phyloP scores from a whole-genome alignment of 2,797 vertebrate genomes.

The Acrossocheilus wenchowensis region DNA sequence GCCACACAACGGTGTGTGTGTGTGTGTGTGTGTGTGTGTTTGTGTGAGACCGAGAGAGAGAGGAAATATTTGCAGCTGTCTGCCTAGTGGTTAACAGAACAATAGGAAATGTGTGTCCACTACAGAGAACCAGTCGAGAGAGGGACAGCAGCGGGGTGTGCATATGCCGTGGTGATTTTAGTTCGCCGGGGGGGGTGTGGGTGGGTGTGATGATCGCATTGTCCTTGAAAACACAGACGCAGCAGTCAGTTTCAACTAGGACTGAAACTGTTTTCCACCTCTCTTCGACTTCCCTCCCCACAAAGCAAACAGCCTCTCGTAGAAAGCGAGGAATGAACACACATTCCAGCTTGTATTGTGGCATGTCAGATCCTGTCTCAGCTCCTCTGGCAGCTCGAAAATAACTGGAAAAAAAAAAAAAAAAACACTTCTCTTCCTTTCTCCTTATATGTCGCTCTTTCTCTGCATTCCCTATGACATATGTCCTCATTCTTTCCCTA shows the following conservation, averaged over 20 bases:
- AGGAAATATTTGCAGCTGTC: conserved; percentile 64
- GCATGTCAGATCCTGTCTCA: conserved; percentile 79
- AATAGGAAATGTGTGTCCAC: conserved; percentile 57
- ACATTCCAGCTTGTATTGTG: conserved; percentile 75
- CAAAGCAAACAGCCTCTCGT: conserved; percentile 50
- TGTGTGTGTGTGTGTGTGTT: neutral
- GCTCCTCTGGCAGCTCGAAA: conserved; percentile 58
- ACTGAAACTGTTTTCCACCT: conserved; percentile 62
- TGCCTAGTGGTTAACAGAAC: conserved; percentile 53
- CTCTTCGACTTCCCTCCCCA: conserved; percentile 51
- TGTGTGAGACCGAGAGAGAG: neutral
- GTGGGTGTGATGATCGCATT: conserved; percentile 33
- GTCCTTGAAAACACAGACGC: conserved; percentile 61
- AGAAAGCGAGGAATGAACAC: conserved; percentile 55
- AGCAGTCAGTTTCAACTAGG: conserved; percentile 53
- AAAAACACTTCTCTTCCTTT: conserved; percentile 50
- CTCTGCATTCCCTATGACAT: conserved; percentile 55
- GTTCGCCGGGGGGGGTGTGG: neutral
- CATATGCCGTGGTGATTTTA: conserved; percentile 25
- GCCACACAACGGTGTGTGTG: neutral
- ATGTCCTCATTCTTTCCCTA: conserved; percentile 18
- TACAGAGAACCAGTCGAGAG: conserved; percentile 24
- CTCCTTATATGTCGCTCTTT: conserved; percentile 53
- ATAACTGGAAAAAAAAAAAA: conserved; percentile 57
- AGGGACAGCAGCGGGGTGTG: conserved; percentile 32